These are phyloP conservation scores for Gasteruption jaculator DNA, from an alignment of 2,888 invertebrate species.

Conservation along the genomic window DNA sequence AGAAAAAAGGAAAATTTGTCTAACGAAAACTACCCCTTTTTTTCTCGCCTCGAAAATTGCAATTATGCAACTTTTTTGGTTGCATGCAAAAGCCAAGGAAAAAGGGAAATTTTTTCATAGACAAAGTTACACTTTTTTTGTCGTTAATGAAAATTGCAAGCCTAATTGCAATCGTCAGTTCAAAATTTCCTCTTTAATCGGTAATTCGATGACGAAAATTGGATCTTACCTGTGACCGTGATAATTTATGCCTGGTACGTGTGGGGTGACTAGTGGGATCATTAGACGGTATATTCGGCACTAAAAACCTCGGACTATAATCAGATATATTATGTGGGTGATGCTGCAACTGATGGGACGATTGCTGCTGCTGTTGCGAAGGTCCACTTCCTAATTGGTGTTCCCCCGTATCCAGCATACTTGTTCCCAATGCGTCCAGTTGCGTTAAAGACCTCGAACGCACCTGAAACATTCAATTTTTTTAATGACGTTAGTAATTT, in stretches of 20 bases:
- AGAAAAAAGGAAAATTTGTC: too few species aligned
- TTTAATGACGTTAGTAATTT: too few species aligned
- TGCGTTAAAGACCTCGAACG: conserved; percentile 71
- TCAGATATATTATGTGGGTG: conserved; percentile 43
- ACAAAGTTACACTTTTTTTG: too few species aligned
- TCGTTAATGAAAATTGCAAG: too few species aligned
- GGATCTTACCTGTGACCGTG: conserved; percentile 57
- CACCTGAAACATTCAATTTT: conserved; percentile 55
- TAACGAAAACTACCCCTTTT: too few species aligned
- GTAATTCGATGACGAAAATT: conserved; percentile 6
- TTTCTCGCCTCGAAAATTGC: too few species aligned
- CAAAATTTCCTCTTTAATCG: neutral
- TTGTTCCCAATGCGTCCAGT: conserved; percentile 63
- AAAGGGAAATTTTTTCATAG: too few species aligned
- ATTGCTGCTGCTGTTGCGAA: conserved; percentile 42
- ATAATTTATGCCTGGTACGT: conserved; percentile 58
- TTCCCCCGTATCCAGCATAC: conserved; percentile 45
- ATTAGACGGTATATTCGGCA: conserved; percentile 48
- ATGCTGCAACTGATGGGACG: conserved; percentile 33
- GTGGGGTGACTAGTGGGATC: conserved; percentile 48
- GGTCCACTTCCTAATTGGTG: conserved; percentile 37
- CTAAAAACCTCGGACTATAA: conserved; percentile 52
- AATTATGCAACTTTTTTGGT: too few species aligned
- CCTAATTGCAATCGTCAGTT: too few species aligned
- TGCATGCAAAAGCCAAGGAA: too few species aligned